phyloP scores from a whole-genome alignment of 2,888 invertebrate species.

The Megastigmus dorsalis region DNA sequence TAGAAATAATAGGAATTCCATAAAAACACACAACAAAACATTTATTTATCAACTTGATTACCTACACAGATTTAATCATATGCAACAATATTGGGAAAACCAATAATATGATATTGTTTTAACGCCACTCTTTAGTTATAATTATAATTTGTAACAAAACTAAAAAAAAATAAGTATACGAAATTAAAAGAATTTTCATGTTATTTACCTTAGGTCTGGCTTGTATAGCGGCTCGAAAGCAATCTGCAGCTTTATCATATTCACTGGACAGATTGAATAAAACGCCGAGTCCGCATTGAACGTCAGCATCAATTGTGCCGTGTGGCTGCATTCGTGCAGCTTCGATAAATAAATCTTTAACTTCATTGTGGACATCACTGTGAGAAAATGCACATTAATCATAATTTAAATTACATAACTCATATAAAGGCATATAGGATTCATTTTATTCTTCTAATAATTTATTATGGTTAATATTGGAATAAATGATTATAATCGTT shows the following conservation, averaged over 20 bases:
- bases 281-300: conserved; percentile 95
- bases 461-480: too few relatives aligned
- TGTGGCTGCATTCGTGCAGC: conserved; percentile 86
- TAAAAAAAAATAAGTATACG: neutral
- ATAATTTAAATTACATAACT: neutral
- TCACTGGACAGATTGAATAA: conserved; percentile 96
- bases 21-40: too few relatives aligned
- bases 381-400: conserved; percentile 16
- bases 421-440: neutral
- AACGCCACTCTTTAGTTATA: too few relatives aligned
- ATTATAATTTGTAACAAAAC: too few relatives aligned
- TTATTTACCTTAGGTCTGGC: conserved; percentile 82
- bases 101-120: too few relatives aligned
- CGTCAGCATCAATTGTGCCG: conserved; percentile 87
- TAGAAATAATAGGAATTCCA: too few relatives aligned
- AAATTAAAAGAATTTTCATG: conserved; percentile 5
- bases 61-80: too few relatives aligned
- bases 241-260: conserved; percentile 97
- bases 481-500: too few relatives aligned
- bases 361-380: conserved; percentile 79
- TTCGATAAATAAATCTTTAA: conserved; percentile 85
- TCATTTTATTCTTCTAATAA: too few relatives aligned
- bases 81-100: too few relatives aligned
- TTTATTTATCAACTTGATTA: too few relatives aligned
- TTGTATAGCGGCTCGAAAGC: conserved; percentile 92